Conservation (phyloP, 2,888 invertebrate species). For the Lamellibrachia satsuma region DNA sequence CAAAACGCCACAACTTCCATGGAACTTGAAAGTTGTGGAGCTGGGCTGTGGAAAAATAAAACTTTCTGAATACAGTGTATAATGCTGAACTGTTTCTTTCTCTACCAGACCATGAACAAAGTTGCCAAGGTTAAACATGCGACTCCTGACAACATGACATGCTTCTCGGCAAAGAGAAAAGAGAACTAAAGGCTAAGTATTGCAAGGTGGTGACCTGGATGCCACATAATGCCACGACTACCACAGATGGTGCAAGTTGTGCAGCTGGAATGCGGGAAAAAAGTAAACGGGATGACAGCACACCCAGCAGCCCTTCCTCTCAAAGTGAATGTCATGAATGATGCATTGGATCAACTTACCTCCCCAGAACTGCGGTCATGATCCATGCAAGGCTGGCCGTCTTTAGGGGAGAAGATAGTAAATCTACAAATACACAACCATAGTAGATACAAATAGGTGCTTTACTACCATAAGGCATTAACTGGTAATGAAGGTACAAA, state of each 20-base stretch:
- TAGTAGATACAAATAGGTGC: not conserved
- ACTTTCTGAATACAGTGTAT: not conserved
- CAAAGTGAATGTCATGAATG: not conserved
- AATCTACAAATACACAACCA: constrained; percentile 68
- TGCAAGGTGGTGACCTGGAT: too few relatives aligned
- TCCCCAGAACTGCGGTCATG: constrained; percentile 96
- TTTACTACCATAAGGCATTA: not conserved
- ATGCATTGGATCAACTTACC: constrained; percentile 51
- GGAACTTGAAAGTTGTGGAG: not conserved
- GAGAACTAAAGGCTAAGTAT: too few relatives aligned
- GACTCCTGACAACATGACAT: too few relatives aligned
- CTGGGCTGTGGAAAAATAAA: not conserved
- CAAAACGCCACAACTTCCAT: not conserved
- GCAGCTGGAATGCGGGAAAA: not conserved
- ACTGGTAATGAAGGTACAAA: not conserved
- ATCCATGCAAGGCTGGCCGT: constrained; percentile 99
- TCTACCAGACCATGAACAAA: not conserved
- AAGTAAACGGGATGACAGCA: not conserved
- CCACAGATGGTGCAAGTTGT: too few relatives aligned
- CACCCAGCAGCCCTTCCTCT: not conserved
- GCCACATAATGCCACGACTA: too few relatives aligned
- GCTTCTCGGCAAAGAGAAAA: too few relatives aligned
- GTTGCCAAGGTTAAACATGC: not conserved
- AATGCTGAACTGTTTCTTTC: not conserved
- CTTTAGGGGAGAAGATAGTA: constrained; percentile 94